Evolutionary conservation across 1,140 invertebrate genomes (phyloP).

Genomic region (Caerostris darwini): DNA sequence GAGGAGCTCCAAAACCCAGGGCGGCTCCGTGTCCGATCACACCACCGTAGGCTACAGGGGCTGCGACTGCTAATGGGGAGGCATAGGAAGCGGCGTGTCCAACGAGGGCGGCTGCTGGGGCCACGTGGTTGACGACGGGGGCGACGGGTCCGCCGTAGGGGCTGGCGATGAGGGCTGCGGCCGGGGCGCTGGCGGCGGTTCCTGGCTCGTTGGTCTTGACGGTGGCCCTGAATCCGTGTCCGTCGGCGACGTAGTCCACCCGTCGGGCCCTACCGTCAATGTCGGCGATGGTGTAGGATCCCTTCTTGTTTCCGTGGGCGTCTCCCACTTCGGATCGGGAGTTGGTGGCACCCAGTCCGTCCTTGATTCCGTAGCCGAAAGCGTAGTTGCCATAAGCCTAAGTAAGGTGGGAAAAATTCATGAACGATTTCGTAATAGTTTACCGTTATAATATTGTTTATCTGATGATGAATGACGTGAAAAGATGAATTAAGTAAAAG

Average conservation of each 20-base stretch:
- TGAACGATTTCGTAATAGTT: background rate
- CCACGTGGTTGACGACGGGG: no score
- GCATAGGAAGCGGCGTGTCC: background rate
- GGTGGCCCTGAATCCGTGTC: background rate
- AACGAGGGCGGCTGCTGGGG: background rate
- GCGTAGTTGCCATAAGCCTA: no score
- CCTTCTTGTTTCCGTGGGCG: no score
- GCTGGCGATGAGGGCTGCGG: background rate
- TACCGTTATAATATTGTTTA: background rate
- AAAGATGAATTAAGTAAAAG: no score
- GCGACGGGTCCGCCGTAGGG: background rate
- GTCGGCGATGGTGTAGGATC: constrained; percentile 9
- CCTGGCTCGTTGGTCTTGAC: no score
- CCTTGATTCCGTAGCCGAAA: no score
- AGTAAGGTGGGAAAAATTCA: no score
- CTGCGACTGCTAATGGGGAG: background rate
- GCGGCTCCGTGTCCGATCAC: background rate
- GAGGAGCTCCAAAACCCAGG: background rate
- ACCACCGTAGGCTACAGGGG: constrained; percentile 6
- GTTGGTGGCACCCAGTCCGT: no score
- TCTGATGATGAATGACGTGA: background rate
- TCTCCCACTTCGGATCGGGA: no score
- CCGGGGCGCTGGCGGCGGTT: background rate
- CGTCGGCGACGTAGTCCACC: no score
- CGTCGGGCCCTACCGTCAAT: constrained; percentile 69